Base-by-base conservation (phyloP, 2,888 invertebrate genomes). In the Brachylomia viminalis region DNA sequence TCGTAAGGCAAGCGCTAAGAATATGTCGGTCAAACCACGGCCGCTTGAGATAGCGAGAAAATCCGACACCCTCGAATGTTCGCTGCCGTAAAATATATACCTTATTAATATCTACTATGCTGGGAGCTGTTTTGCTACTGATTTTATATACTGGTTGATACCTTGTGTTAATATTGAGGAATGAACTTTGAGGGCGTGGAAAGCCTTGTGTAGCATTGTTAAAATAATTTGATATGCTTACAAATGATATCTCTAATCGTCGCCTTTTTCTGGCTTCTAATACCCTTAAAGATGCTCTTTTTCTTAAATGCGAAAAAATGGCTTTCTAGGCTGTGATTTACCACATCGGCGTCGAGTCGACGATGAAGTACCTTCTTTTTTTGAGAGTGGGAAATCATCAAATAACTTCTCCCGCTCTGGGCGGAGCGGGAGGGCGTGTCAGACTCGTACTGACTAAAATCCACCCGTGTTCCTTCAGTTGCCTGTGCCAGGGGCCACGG, bases 11-110 rank as follows among this genome's bases (percentile, higher is more conserved):
- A 90, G 86, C 88, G 91, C 93, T 95, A 94, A 95, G 95, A 96
- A 95, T 95, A 96, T 96, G 96, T 95, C 96, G 95, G 95, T 95
- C 95, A 95, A 92, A 93, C 94, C 93, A 91, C 93, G 95, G 95
- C 86, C 89, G 90, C 88, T 87, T 84, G 88, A 94, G 96, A 96
- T 96, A 96, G 93, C 93, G 92, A 84, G 88, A 90, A 93, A 94
- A 93, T 92, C 93, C 89, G 89, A 86, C 87, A 79, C 86, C 87
- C 85, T 91, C 90, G 92, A 94, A 93, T 92, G 92, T 92, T 92
- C 75, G 75, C 77, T 66, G 88, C 86, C 90, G 88, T 89, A 92
- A 92, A 92, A 91, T 92, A 90, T 89, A 88, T 90, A 87, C 88
- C 89, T 88, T 90, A 91, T 91, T 92, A 91, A 89, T 90, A 91